These are phyloP conservation scores for Drosophila conformis DNA, from an alignment of 2,888 invertebrate species.

Conservation along the genomic window DNA sequence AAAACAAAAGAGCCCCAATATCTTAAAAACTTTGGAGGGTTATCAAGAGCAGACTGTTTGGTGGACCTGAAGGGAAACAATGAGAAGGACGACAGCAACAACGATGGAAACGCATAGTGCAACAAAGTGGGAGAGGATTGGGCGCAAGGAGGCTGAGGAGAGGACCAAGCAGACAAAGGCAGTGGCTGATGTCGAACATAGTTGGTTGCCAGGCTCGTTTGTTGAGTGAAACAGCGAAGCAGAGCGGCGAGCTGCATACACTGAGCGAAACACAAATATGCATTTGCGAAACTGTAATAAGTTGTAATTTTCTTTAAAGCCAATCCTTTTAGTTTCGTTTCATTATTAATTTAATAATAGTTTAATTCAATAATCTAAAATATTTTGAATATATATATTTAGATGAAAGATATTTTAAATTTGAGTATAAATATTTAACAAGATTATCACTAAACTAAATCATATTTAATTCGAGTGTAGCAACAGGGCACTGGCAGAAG, in stretches of 20 bases:
- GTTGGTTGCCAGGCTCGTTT: slow-evolving; percentile 48
- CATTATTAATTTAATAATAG: no score
- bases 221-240: slow-evolving; percentile 5
- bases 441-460: background rate
- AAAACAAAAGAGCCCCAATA: slow-evolving; percentile 1
- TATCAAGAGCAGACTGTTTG: slow-evolving; percentile 51
- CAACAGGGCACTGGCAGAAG: slow-evolving; percentile 3
- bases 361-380: background rate
- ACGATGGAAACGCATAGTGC: slow-evolving; percentile 52
- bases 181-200: slow-evolving; percentile 67
- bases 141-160: background rate
- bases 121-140: slow-evolving; percentile 5
- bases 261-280: background rate
- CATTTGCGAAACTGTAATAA: background rate
- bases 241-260: slow-evolving; percentile 10
- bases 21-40: slow-evolving; percentile 14
- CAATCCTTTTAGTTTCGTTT: background rate
- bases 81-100: slow-evolving; percentile 41
- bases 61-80: slow-evolving; percentile 62
- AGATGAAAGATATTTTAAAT: background rate
- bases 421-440: background rate
- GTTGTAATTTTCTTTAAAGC: background rate
- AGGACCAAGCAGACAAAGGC: slow-evolving; percentile 48
- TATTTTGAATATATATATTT: background rate
- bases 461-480: slow-evolving; percentile 10